Percentiles rank a stretch among this genome's conserved stretches.
These are phyloP conservation scores for Dolichopus griseipennis DNA, from an alignment of 2,888 invertebrate genomes.

Conservation along the genomic window DNA sequence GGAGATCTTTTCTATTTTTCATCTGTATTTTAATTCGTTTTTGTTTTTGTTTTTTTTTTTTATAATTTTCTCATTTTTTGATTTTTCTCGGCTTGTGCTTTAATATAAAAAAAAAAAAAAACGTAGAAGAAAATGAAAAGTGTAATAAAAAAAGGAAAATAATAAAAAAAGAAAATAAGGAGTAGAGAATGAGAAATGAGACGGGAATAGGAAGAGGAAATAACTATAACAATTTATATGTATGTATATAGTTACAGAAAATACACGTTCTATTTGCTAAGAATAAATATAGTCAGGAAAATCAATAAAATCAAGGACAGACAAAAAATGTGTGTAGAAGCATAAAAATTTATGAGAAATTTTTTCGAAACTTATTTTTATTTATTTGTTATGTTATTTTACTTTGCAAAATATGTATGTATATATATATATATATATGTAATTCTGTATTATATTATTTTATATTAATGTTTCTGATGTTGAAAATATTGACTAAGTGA, in stretches of 20 bases:
- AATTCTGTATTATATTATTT: too few species aligned
- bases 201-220: neutral
- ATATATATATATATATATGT: too few species aligned
- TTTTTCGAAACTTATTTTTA: neutral
- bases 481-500: too few species aligned
- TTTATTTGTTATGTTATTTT: neutral
- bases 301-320: constrained; percentile 44
- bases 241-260: neutral
- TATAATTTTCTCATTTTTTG: too few species aligned
- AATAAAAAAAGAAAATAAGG: neutral
- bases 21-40: too few species aligned
- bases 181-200: neutral
- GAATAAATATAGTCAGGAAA: constrained; percentile 28
- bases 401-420: too few species aligned
- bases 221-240: too few species aligned
- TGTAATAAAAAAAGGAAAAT: neutral
- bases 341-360: constrained; percentile 2
- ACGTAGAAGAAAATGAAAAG: neutral
- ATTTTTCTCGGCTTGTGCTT: too few species aligned
- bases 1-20: too few species aligned
- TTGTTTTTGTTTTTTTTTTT: too few species aligned
- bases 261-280: neutral
- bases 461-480: too few species aligned
- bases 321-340: constrained; percentile 31
- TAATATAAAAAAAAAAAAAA: too few species aligned